A percentile compares a stretch with the other conserved stretches of the same genome.
phyloP scores from a whole-genome alignment of 2,888 invertebrate genomes.

The Taphrorychus bicolor region DNA sequence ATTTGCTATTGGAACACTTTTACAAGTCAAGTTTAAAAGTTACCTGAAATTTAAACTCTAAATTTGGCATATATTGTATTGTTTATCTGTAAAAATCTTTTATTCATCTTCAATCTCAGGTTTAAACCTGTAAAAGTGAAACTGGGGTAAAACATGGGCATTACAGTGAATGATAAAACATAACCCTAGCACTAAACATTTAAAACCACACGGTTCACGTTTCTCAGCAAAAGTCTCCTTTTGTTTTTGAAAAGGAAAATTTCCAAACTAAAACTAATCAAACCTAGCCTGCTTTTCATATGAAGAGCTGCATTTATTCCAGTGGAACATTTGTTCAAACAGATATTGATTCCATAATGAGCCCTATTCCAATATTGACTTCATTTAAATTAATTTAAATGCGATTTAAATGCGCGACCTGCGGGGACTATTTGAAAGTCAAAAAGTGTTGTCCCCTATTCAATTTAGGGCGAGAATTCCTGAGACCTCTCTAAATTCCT shows the following conservation, averaged over 20 bases:
- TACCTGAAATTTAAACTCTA: too few relatives aligned
- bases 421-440: conserved; percentile 5
- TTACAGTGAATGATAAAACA: too few relatives aligned
- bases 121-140: too few relatives aligned
- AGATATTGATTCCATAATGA: conserved; percentile 27
- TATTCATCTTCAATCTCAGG: too few relatives aligned
- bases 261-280: neutral
- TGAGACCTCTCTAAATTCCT: neutral
- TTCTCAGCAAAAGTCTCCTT: too few relatives aligned
- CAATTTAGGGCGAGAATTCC: neutral
- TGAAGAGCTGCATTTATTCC: neutral
- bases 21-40: too few relatives aligned
- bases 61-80: too few relatives aligned
- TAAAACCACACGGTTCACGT: too few relatives aligned
- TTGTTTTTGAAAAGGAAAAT: neutral
- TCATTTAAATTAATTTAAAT: conserved; percentile 34
- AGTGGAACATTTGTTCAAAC: conserved; percentile 6
- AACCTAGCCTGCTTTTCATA: neutral
- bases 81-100: too few relatives aligned
- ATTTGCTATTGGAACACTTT: too few relatives aligned
- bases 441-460: conserved; percentile 4
- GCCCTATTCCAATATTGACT: conserved; percentile 17
- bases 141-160: too few relatives aligned
- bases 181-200: too few relatives aligned
- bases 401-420: conserved; percentile 19